Conservation (phyloP, 2,113 vertebrate genomes). For the Erinaceus europaeus region DNA sequence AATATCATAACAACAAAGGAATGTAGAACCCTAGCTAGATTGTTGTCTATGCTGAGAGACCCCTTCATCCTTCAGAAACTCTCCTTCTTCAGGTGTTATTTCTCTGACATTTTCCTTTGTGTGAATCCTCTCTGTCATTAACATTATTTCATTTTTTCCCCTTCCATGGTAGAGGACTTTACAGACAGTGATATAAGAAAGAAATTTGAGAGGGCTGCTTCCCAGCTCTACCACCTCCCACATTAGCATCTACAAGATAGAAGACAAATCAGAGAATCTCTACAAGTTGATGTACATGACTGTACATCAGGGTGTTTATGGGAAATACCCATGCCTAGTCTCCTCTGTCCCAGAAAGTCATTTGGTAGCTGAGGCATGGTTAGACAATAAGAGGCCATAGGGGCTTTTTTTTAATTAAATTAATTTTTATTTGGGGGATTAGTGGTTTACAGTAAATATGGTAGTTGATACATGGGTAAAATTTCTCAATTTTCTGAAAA, state of each 20-base stretch:
- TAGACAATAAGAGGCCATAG: background rate
- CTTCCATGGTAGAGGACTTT: background rate
- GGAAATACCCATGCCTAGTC: background rate
- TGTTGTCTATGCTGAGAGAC: background rate
- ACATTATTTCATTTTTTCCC: background rate
- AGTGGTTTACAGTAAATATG: too few relatives aligned
- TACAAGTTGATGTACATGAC: background rate
- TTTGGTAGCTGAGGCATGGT: conserved; percentile 31
- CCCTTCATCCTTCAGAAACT: background rate
- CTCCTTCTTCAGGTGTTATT: background rate
- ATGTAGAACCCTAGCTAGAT: background rate
- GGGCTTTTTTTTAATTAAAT: too few relatives aligned
- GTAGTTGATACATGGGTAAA: too few relatives aligned
- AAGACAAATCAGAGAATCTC: background rate
- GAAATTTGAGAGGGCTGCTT: background rate
- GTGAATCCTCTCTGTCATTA: background rate
- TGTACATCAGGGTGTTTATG: background rate
- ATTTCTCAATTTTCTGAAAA: too few relatives aligned
- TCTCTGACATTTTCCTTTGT: background rate
- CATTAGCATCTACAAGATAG: background rate
- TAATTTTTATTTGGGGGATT: too few relatives aligned
- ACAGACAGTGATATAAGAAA: conserved; percentile 4
- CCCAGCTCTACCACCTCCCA: background rate
- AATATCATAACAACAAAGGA: background rate
- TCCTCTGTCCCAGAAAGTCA: background rate